Percentiles rank a stretch among this genome's conserved stretches.
Evolutionary conservation across 2,797 vertebrate species (phyloP).

Genomic region (Myiothlypis coronata): DNA sequence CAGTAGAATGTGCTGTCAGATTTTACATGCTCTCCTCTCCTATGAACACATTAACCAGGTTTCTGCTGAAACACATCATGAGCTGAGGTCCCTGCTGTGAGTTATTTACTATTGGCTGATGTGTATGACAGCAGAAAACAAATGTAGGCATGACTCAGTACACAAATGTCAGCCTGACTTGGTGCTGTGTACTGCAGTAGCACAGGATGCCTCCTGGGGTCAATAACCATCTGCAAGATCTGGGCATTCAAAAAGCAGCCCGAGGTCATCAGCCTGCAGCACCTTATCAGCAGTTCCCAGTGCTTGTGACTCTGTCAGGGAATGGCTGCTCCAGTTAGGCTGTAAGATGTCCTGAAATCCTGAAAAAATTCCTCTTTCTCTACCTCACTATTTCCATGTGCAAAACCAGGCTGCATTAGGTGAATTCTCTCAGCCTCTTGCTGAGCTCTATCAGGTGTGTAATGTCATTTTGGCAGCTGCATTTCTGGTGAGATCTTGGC

Average conservation of each 20-base stretch:
- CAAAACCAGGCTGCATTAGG: not conserved
- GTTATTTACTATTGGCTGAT: not conserved
- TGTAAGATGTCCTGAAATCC: not conserved
- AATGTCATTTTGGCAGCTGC: not conserved
- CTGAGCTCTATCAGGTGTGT: not conserved
- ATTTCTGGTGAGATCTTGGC: not conserved
- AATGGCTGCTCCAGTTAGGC: not conserved
- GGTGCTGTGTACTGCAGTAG: not conserved
- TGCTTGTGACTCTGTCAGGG: not conserved
- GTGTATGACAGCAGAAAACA: not conserved
- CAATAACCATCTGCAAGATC: not conserved
- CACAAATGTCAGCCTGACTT: not conserved
- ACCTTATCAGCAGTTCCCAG: not conserved
- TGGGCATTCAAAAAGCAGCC: not conserved
- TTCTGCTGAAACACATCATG: not conserved
- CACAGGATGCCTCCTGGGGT: not conserved
- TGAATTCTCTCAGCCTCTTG: not conserved
- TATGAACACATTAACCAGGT: not conserved
- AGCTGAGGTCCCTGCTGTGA: not conserved
- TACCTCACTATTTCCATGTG: not conserved
- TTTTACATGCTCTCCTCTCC: not conserved
- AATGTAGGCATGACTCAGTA: not conserved
- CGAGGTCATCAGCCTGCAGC: not conserved
- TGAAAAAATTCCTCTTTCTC: not conserved
- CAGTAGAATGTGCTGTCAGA: not conserved